Evolutionary conservation across 2,113 vertebrate species (phyloP), one percentile per base, ranked within the genome.

Genomic region (Grus americana): DNA sequence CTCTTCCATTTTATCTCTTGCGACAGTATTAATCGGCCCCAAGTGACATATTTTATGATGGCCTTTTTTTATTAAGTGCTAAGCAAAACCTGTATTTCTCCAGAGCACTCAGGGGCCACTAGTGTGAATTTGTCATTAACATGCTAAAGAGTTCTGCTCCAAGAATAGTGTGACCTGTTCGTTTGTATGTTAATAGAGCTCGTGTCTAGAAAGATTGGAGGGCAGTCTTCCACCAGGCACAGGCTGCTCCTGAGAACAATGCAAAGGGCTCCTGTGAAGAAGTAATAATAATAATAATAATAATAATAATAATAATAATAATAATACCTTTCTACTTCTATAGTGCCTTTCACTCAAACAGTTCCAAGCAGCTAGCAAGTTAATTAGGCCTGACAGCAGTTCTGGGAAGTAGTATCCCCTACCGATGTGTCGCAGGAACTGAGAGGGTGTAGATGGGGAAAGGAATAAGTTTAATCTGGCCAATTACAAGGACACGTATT

Each of bases 121-220:
- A 44, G 94, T 97, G 96, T 96, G 97, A 95, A 93, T 96, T 96
- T 95, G 88, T 96, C 93, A 96, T 97, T 97, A 97, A 96, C 91
- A 96, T 97, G 96, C 95, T 97, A 97, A 97, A 96, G 97, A 97
- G 87, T 97, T 97, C 94, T 96, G 96, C 95, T 97, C 87, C 95
- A 96, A 94, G 92, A 97, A 92, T 65, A 97, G 80, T 92, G 91
- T 96, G 95, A 96, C 93, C 96, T 96, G 93, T 91, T 97, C 44
- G 27, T 96, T 92, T 94, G 91, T 94, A 91, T 94, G 91, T 93
- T 97, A 95, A 93, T 97, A 87, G 94, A 94, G 47, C 86, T 89
- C 1, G 1, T 55, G 76, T 84, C 75, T 92, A 89, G 90, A 89
- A 95, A 95, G 95, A 95, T 14, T 74, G 59, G 91, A 87, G 93